Evolutionary conservation across 2,113 vertebrate species (phyloP).

Genomic region (Phoenicopterus ruber): DNA sequence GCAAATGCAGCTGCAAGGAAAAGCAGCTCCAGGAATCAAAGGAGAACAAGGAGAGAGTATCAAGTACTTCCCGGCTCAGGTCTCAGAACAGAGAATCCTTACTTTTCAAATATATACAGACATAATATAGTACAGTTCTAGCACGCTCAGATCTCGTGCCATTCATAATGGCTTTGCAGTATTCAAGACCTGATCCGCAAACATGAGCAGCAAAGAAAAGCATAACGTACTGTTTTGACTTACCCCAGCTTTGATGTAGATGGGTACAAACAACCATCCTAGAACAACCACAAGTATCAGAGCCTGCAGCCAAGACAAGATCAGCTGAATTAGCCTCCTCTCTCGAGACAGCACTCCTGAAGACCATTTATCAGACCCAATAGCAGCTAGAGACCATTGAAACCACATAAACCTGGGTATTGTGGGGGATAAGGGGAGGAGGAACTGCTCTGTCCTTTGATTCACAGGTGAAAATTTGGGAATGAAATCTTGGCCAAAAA

Average conservation of each 20-base stretch:
- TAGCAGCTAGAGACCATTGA: neutral
- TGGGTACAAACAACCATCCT: conserved; percentile 95
- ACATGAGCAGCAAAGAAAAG: neutral
- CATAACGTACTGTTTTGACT: conserved; percentile 3
- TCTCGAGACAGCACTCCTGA: neutral
- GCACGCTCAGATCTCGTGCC: neutral
- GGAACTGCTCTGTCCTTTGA: neutral
- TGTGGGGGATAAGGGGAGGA: accelerated
- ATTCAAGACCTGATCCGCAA: neutral
- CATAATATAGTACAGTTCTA: neutral
- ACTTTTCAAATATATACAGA: neutral
- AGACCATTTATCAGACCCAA: neutral
- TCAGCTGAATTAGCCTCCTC: neutral
- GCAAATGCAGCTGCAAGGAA: neutral
- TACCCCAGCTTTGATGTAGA: conserved; percentile 95
- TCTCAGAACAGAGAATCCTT: neutral
- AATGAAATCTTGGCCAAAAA: neutral
- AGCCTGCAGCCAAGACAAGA: conserved; percentile 77
- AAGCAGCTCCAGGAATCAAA: neutral
- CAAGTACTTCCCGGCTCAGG: neutral
- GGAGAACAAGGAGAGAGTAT: neutral
- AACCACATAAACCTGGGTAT: neutral
- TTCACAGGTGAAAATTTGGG: neutral
- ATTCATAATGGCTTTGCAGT: neutral
- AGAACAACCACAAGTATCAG: conserved; percentile 86